These are phyloP conservation scores for Yponomeuta sedellus DNA, from an alignment of 2,888 invertebrate genomes.

Conservation along the genomic window DNA sequence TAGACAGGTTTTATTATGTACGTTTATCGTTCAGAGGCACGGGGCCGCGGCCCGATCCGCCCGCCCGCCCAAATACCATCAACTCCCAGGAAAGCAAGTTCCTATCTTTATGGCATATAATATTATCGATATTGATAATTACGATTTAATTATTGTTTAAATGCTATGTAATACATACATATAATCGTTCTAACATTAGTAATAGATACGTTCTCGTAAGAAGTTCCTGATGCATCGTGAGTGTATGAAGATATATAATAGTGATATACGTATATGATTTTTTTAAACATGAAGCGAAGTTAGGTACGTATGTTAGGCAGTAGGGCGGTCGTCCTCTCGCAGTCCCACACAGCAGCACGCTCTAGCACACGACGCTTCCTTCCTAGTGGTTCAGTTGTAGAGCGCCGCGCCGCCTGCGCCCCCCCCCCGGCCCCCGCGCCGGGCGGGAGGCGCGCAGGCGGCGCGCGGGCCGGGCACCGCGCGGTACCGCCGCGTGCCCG, in stretches of 20 bases:
- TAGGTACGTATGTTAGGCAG: slow-evolving; percentile 75
- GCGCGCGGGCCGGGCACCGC: slow-evolving; percentile 16
- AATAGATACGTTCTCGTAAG: slow-evolving; percentile 77
- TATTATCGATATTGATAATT: slow-evolving; percentile 78
- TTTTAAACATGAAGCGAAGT: slow-evolving; percentile 74
- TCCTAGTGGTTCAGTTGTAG: slow-evolving; percentile 12
- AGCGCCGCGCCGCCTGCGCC: slow-evolving; percentile 21
- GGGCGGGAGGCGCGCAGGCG: slow-evolving; percentile 9
- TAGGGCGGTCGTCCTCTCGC: slow-evolving; percentile 69
- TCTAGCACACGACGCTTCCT: slow-evolving; percentile 17
- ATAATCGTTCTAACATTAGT: slow-evolving; percentile 78
- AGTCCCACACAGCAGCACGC: slow-evolving; percentile 12
- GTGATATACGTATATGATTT: slow-evolving; percentile 76
- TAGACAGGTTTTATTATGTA: slow-evolving; percentile 75
- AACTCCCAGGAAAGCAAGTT: slow-evolving; percentile 78
- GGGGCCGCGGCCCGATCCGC: slow-evolving; percentile 62
- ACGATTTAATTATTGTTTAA: slow-evolving; percentile 78
- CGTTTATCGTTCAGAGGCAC: slow-evolving; percentile 69
- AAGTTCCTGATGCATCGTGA: slow-evolving; percentile 77
- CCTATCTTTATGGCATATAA: slow-evolving; percentile 79
- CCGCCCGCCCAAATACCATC: slow-evolving; percentile 62
- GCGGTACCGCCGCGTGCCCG: slow-evolving; percentile 14
- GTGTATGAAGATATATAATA: slow-evolving; percentile 75
- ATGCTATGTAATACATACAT: slow-evolving; percentile 78
- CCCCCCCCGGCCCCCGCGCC: no score